Base-by-base conservation (phyloP, 2,797 vertebrate species). In the Schizopygopsis pylzovi region DNA sequence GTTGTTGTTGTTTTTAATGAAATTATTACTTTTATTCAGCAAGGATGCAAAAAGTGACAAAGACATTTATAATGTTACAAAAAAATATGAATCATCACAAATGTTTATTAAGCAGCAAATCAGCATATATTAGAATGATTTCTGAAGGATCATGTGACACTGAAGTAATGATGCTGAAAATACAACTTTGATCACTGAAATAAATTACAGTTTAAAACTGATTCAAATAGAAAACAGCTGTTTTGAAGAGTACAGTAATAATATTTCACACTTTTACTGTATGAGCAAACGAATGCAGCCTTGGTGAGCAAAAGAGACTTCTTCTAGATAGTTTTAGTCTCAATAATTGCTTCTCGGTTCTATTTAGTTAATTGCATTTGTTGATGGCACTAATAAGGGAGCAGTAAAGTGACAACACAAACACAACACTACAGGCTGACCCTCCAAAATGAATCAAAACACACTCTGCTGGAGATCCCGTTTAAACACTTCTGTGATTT, bases 401-500 rank as follows among this genome's bases (percentile, higher is more conserved):
- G 67, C 80, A 25, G 37, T 72, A 11, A 72, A 82, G 70, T 71
- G 54, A n/a, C 52, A 72, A 28, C 52, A 70, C 28, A 41, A 72
- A 16, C 65, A 2, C 67, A 20, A 4, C 39, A 25, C 68, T 56
- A 59, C 39, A 73, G 28, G 33, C 80, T 41, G 79, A 49, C 54
- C 71, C 70, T 75, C 39, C 4, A 8, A 56, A 63, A 83, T 83
- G 0, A 63, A 33, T 83, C 52, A 33, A 20, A 63, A 37, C 67
- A 39, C 10, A 39, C 20, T 39, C 65, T 70, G 59, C 13, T 41
- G 43, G 78, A 81, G 54, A 56, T 71, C 2, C 67, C 25, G 77
- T 67, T 81, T 83, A 82, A 88, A 86, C 85, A 61, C 61, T 9
- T 20, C 20, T 56, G 43, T 67, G 63, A 82, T 76, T 76, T 61